Conservation (phyloP, 1,140 invertebrate genomes). For the Sycobia sp. region DNA sequence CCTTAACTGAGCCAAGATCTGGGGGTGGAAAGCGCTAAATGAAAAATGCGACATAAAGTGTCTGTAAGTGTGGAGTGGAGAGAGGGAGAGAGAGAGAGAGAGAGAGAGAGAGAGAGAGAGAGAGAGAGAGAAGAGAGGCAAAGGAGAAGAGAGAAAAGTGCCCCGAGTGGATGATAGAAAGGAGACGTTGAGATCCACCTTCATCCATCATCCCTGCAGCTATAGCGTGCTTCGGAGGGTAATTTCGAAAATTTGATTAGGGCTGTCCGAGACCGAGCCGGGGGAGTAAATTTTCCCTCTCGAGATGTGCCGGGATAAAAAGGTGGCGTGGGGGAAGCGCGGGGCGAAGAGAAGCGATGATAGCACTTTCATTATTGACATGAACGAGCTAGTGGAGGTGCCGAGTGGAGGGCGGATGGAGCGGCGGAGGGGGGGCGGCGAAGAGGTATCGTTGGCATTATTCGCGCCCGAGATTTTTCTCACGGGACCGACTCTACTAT, state of each 20-base stretch:
- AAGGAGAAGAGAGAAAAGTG: too few relatives aligned
- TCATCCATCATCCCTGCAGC: constrained; percentile 13
- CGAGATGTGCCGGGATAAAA: background rate
- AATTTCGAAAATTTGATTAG: constrained; percentile 25
- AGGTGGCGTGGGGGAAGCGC: background rate
- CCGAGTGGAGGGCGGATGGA: background rate
- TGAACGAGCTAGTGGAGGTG: background rate
- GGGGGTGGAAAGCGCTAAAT: too few relatives aligned
- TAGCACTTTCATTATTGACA: constrained; percentile 19
- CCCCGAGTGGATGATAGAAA: constrained; percentile 4
- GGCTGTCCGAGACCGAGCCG: background rate
- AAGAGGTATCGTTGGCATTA: background rate
- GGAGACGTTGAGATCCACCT: constrained; percentile 11
- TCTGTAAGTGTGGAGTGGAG: background rate
- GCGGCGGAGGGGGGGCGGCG: background rate
- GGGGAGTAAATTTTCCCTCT: background rate
- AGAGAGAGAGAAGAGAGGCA: too few relatives aligned
- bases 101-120: background rate
- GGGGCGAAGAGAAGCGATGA: background rate
- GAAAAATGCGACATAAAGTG: too few relatives aligned
- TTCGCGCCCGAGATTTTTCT: constrained; percentile 19
- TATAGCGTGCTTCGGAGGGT: background rate
- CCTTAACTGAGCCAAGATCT: too few relatives aligned
- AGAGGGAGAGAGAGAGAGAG: too few relatives aligned
- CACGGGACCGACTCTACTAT: background rate